Evolutionary conservation across 53 echinoderm and acorn worm species (phyloP).

Genomic region (Mesocentrotus franciscanus): DNA sequence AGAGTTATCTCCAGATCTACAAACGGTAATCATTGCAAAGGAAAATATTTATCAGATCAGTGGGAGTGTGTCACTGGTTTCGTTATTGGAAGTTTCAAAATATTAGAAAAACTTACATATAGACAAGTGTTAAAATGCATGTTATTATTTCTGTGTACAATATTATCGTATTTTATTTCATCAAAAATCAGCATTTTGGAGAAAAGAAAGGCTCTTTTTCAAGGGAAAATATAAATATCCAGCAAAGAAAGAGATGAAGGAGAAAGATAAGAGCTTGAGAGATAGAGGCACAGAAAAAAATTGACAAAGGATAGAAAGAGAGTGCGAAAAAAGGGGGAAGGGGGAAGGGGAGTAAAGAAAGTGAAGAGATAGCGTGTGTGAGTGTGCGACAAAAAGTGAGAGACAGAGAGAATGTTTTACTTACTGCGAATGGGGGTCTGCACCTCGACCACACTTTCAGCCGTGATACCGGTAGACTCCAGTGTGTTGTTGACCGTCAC

Average conservation of each 20-base stretch:
- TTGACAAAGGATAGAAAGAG: no score
- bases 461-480: neutral
- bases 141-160: no score
- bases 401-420: neutral
- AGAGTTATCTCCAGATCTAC: neutral
- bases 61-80: neutral
- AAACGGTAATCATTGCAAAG: neutral
- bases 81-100: no score
- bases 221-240: no score
- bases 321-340: neutral
- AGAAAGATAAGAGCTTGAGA: no score
- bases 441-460: neutral
- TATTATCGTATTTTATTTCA: no score
- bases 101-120: no score
- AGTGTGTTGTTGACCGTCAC: slow-evolving; percentile 22
- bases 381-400: neutral
- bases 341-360: neutral
- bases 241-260: no score
- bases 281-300: no score
- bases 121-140: no score
- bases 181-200: no score
- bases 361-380: neutral
- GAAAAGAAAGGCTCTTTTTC: no score
- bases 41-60: neutral
- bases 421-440: slow-evolving; percentile 42